Conservation (phyloP, 53 echinoderm and acorn worm genomes). For the Zoroaster sp. region DNA sequence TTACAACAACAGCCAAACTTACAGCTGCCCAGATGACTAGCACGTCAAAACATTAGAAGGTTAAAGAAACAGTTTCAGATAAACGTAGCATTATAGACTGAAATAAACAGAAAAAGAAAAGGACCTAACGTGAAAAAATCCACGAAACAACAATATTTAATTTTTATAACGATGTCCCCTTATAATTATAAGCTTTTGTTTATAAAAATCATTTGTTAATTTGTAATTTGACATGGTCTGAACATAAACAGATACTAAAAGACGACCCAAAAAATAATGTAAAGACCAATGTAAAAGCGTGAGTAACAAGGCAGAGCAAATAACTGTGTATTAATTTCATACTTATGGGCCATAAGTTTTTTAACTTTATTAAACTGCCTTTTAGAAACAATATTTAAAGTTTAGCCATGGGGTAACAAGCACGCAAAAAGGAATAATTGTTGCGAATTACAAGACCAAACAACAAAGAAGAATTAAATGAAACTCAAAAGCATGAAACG, state of each 20-base stretch:
- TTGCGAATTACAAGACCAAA: not conserved
- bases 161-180: not conserved
- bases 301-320: too few species aligned
- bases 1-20: conserved; percentile 11
- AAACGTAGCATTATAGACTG: too few species aligned
- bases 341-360: too few species aligned
- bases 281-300: too few species aligned
- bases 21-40: conserved; percentile 9
- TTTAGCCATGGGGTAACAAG: too few species aligned
- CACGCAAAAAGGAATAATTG: not conserved
- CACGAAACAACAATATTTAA: not conserved
- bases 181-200: not conserved
- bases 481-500: not conserved
- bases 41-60: not conserved
- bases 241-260: too few species aligned
- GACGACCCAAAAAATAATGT: too few species aligned
- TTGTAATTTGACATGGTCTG: too few species aligned
- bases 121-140: not conserved
- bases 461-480: not conserved
- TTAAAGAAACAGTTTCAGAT: not conserved
- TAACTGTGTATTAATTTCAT: too few species aligned
- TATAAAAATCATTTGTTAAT: not conserved
- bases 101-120: not conserved
- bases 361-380: too few species aligned
- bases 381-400: too few species aligned